Conservation (phyloP, 2,113 vertebrate genomes). For the Podarcis muralis region DNA sequence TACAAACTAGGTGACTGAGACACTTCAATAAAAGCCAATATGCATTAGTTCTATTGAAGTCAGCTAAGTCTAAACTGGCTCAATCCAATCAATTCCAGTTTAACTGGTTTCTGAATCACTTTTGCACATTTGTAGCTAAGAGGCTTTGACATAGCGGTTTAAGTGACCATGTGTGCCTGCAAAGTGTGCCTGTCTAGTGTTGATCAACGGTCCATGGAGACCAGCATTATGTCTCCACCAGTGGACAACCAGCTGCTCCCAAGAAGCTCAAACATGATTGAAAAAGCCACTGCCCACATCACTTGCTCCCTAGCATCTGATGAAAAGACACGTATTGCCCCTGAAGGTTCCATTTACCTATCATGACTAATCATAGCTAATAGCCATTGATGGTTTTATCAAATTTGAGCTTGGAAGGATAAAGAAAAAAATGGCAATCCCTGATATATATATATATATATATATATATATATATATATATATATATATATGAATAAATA, state of each 20-base stretch:
- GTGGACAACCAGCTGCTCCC: neutral
- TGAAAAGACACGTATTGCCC: neutral
- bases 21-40: too few relatives aligned
- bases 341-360: neutral
- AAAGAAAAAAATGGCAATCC: neutral
- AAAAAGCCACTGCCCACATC: neutral
- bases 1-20: neutral
- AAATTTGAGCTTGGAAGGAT: neutral
- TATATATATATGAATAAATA: too few relatives aligned
- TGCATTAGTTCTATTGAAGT: neutral
- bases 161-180: neutral
- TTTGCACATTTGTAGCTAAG: neutral
- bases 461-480: too few relatives aligned
- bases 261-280: neutral
- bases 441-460: too few relatives aligned
- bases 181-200: neutral
- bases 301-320: too few relatives aligned
- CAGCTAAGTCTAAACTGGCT: neutral
- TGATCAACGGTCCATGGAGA: neutral
- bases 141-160: neutral
- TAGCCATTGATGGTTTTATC: neutral
- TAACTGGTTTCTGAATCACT: neutral
- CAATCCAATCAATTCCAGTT: neutral
- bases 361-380: neutral
- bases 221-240: neutral